Evolutionary conservation across 2,113 vertebrate species (phyloP).

Genomic region (Canis aureus): DNA sequence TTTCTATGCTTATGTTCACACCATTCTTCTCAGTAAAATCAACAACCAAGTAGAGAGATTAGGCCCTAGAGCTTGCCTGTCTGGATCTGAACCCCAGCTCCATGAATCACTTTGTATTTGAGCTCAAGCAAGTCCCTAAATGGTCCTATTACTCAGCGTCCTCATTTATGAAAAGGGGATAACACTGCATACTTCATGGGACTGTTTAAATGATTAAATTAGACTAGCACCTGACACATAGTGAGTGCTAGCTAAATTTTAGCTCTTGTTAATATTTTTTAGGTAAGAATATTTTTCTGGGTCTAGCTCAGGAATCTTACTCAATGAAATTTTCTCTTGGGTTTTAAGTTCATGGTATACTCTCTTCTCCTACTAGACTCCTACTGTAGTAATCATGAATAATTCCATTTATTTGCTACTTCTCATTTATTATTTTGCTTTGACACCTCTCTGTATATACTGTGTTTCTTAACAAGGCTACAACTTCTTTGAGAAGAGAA

Average conservation of each 20-base stretch:
- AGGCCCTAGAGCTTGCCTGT: background rate
- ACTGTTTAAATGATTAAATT: background rate
- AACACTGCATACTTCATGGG: background rate
- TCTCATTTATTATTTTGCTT: background rate
- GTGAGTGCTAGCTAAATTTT: background rate
- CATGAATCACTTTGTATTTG: background rate
- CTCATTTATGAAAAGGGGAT: background rate
- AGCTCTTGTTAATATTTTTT: background rate
- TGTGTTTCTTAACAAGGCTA: background rate
- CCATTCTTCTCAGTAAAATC: background rate
- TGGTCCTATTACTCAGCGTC: background rate
- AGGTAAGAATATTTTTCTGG: slow-evolving; percentile 8
- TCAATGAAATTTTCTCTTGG: background rate
- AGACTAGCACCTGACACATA: background rate
- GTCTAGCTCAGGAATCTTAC: background rate
- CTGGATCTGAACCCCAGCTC: background rate
- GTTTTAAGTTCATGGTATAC: background rate
- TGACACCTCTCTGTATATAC: background rate
- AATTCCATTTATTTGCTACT: background rate
- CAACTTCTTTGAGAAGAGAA: background rate
- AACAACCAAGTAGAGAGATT: background rate
- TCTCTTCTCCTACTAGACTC: background rate
- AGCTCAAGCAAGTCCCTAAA: background rate
- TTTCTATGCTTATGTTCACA: background rate
- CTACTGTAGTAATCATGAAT: background rate